Base-by-base conservation (phyloP, 30 jellyfish, hydroid and myxozoan species). In the Clytia hemisphaerica region DNA sequence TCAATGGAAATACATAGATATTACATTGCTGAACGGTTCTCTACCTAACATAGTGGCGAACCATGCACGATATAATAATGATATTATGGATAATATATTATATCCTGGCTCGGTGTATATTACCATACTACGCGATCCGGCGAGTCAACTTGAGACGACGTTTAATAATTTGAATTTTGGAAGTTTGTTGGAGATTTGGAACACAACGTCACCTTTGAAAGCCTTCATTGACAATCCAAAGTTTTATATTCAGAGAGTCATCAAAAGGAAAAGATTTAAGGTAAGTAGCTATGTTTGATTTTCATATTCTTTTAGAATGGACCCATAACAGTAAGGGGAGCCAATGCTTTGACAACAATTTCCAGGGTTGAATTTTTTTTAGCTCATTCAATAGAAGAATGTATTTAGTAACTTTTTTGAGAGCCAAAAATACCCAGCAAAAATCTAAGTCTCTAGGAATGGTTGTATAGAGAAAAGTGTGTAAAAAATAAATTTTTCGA, bases 1-100 rank as follows among this genome's bases (percentile, higher is more conserved):
- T 47, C 98, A 89, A 46, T 89, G 98, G 98, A 89, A 89, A 49
- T 89, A 89, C 72, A 89, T 89, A 21, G 98, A 89, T 71, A 89
- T 89, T 3, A 80, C 98, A 4, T 30, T 81, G 45, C 69, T 89
- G 73, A 89, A 89, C 46, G 98, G 98, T 15, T 89, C 98, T 3
- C 76, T 89, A 32, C 98, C 98, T 0, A 89, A 89, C 42, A 89
- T 89, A 21, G 81, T 89, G 1, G 71, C 95, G 60, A 89, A 89
- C 68, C 98, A 89, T 59, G 98, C 98, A 9, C 62, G 98, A 33
- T 89, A 89, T 55, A 89, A 89, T 65, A 93, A 93, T 61, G 98
- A 89, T 74, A 95, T 89, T 53, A 89, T 89, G 98, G 98, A 89
- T 46, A 89, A 89, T 35, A 89, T 89, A 7, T 75, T 89, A 85